Evolutionary conservation across 1,140 invertebrate genomes (phyloP), one percentile per base, ranked within the genome.

Genomic region (Melanaphis sacchari): DNA sequence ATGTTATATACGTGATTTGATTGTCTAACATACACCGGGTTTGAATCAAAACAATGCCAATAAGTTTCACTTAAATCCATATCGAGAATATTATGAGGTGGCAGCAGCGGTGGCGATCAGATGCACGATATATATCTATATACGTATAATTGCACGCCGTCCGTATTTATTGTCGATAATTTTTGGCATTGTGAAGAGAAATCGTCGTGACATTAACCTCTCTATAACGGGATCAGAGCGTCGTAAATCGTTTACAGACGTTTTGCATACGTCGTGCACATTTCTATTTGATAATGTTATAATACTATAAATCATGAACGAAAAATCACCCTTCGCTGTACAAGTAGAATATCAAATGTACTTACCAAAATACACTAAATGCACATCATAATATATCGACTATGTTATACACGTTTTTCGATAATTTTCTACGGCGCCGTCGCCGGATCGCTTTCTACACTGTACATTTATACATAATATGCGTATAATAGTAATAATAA

Each of bases 21-120:
- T 76, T 76, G 59, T 76, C 31, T 76, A 76, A 18, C 59, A n/a
- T 15, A 0, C 15, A 0, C 59, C 59, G 31, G 5, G n/a, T n/a
- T 76, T 5, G 15, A 76, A n/a, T 76, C 59, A n/a, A 76, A 76
- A 76, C 59, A 76, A 76, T 76, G 59, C 59, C 59, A 76, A 76
- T 76, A n/a, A 76, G 31, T 76, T 76, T 76, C 59, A 76, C 59
- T n/a, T n/a, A 76, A 76, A 76, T 76, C 59, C n/a, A 76, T 76
- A 76, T 76, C 59, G 59, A 76, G 59, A 76, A 76, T 36, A 76
- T 66, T 76, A n/a, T n/a, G 59, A 76, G 59, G 59, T 76, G 59
- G 59, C 59, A 76, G 59, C 31, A 11, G 2, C 54, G 54, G 59
- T 22, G 52, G 52, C 59, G 59, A 31, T n/a, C 54, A 76, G 59